Percentiles rank a stretch among this genome's conserved stretches.
These are phyloP conservation scores for Drosophila insularis DNA, from an alignment of 1,140 invertebrate genomes.

Conservation along the genomic window DNA sequence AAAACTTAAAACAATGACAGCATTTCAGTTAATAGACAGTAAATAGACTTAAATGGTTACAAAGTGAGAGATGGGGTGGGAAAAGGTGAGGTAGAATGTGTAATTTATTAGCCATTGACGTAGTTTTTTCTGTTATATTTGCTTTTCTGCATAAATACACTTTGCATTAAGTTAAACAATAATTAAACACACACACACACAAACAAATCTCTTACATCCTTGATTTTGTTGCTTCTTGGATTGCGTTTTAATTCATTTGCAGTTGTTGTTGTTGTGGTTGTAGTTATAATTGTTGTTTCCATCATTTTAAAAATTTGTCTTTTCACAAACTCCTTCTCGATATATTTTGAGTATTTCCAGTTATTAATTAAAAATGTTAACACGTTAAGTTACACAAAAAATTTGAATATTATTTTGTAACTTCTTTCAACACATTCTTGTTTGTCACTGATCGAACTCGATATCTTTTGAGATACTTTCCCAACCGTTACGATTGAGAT, in stretches of 20 bases:
- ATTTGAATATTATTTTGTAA: neutral
- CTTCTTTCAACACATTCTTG: constrained; percentile 1
- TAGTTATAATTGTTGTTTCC: constrained; percentile 71
- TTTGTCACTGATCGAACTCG: neutral
- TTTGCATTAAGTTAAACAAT: neutral
- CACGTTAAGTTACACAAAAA: neutral
- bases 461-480: constrained; percentile 11
- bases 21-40: constrained; percentile 41
- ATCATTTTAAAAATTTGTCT: constrained; percentile 39
- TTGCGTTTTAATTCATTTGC: constrained; percentile 39
- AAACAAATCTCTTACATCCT: constrained; percentile 53
- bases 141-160: neutral
- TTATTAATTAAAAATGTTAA: neutral
- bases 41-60: constrained; percentile 53
- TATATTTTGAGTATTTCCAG: neutral
- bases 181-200: neutral
- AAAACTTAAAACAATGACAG: constrained; percentile 11
- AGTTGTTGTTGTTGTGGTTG: constrained; percentile 50
- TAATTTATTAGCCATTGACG: constrained; percentile 64
- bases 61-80: too few species aligned
- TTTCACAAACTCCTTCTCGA: neutral
- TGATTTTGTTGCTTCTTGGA: constrained; percentile 51
- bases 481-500: constrained; percentile 59
- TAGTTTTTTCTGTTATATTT: constrained; percentile 35
- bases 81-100: constrained; percentile 36